These are phyloP conservation scores for Zele albiditarsus DNA, from an alignment of 2,888 invertebrate genomes.

Conservation along the genomic window DNA sequence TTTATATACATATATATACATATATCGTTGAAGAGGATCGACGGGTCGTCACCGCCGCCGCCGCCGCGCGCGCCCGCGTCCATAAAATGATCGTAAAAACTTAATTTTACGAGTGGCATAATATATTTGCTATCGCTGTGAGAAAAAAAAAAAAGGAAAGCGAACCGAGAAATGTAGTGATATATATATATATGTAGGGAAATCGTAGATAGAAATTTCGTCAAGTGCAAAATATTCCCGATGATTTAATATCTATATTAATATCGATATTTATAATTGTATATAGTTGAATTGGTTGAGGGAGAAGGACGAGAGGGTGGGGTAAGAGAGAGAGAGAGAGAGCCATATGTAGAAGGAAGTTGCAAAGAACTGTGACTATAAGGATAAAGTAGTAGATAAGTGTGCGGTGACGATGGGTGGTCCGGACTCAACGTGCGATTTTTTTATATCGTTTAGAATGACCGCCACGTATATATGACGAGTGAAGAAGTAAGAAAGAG, in stretches of 20 bases:
- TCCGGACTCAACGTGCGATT: constrained; percentile 45
- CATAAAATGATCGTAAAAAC: constrained; percentile 74
- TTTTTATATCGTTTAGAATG: constrained; percentile 60
- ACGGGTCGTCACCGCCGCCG: constrained; percentile 64
- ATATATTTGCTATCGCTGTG: constrained; percentile 70
- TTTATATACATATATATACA: constrained; percentile 32
- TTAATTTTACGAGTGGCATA: constrained; percentile 73
- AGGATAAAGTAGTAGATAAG: constrained; percentile 22
- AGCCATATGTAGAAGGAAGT: not conserved
- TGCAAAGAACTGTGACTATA: not conserved
- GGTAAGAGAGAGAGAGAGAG: not conserved
- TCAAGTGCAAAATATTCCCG: constrained; percentile 40
- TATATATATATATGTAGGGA: not conserved
- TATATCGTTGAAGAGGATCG: constrained; percentile 57
- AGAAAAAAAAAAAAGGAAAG: constrained; percentile 37
- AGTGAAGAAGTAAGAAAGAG: constrained; percentile 41
- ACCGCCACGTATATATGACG: constrained; percentile 62
- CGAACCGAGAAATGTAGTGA: constrained; percentile 2
- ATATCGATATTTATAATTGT: no score
- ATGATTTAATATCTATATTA: constrained; percentile 32
- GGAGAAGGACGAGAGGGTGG: constrained; percentile 9
- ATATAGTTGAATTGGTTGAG: not conserved
- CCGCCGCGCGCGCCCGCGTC: constrained; percentile 56
- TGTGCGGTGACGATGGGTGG: constrained; percentile 47
- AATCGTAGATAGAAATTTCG: constrained; percentile 46